Conservation (phyloP, 2,113 vertebrate genomes). For the Psophia crepitans region DNA sequence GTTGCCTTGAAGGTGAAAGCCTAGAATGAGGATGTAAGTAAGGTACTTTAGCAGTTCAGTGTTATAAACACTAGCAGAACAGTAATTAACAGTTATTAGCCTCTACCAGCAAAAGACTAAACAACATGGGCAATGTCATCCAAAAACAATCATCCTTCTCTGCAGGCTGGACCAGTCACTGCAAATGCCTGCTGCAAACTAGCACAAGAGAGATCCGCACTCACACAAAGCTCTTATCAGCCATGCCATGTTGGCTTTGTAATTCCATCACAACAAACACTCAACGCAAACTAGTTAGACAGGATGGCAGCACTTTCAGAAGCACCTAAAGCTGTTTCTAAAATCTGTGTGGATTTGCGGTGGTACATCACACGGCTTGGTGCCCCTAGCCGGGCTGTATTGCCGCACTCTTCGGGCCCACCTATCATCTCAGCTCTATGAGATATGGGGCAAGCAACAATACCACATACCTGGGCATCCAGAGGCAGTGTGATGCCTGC, state of each 20-base stretch:
- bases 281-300: not conserved
- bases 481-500: not conserved
- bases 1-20: not conserved
- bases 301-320: not conserved
- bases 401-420: accelerated
- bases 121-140: not conserved
- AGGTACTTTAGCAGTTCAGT: not conserved
- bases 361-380: not conserved
- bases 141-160: not conserved
- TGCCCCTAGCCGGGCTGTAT: not conserved
- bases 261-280: not conserved
- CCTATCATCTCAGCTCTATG: accelerated
- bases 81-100: not conserved
- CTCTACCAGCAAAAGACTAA: not conserved
- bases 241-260: not conserved
- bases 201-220: not conserved
- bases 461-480: too few relatives aligned
- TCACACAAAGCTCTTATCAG: not conserved
- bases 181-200: not conserved
- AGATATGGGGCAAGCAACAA: accelerated
- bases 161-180: not conserved
- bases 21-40: not conserved
- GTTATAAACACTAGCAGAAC: not conserved
- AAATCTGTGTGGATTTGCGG: accelerated
- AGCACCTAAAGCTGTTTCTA: not conserved